Percentiles rank a stretch among this genome's conserved stretches.
Conservation (phyloP, 1,140 invertebrate species). For the Heliconius himera region DNA sequence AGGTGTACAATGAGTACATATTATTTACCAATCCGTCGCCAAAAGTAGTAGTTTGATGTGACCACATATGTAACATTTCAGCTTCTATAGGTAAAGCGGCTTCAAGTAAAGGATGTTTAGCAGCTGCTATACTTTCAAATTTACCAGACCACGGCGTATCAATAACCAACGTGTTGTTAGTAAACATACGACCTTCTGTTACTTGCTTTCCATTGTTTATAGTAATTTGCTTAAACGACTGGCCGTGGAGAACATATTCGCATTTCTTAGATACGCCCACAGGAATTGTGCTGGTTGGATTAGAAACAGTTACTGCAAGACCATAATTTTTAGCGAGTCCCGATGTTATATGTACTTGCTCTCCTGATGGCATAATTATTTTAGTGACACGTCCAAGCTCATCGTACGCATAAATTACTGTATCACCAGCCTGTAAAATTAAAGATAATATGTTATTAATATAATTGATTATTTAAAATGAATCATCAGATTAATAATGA, state of each 20-base stretch:
- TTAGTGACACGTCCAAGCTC: slow-evolving; percentile 91
- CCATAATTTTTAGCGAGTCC: slow-evolving; percentile 88
- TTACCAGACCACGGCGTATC: slow-evolving; percentile 87
- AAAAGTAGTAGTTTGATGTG: slow-evolving; percentile 88
- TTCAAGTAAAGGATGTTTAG: slow-evolving; percentile 93
- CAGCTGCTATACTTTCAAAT: slow-evolving; percentile 88
- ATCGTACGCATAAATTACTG: slow-evolving; percentile 95
- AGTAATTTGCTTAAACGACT: slow-evolving; percentile 82
- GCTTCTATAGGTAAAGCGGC: slow-evolving; percentile 94
- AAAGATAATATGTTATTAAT: neutral
- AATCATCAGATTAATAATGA: neutral
- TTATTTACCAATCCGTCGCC: slow-evolving; percentile 89
- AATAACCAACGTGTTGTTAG: slow-evolving; percentile 89
- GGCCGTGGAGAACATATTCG: slow-evolving; percentile 81
- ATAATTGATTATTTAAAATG: neutral
- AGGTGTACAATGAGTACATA: slow-evolving; percentile 90
- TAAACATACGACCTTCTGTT: slow-evolving; percentile 87
- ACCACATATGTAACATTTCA: slow-evolving; percentile 95
- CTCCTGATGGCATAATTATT: slow-evolving; percentile 94
- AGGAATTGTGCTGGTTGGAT: slow-evolving; percentile 75
- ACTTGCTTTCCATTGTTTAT: slow-evolving; percentile 85
- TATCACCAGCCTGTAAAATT: slow-evolving; percentile 87
- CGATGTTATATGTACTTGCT: slow-evolving; percentile 90
- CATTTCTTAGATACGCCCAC: slow-evolving; percentile 82
- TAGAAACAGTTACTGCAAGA: slow-evolving; percentile 86